These are phyloP conservation scores for Tyrannus savana DNA, from an alignment of 2,113 vertebrate species.

Conservation along the genomic window DNA sequence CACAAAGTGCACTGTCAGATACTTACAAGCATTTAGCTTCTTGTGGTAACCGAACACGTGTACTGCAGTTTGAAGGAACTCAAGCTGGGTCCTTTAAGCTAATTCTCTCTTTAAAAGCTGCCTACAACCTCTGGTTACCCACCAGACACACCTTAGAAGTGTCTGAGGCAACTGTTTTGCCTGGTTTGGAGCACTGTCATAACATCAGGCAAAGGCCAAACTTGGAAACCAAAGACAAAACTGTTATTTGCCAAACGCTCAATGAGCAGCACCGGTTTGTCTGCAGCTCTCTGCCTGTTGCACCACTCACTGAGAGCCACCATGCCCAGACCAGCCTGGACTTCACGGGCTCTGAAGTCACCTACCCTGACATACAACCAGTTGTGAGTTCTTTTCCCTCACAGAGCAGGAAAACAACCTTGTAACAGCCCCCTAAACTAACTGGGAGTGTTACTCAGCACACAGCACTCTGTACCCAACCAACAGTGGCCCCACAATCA, in stretches of 20 bases:
- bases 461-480: background rate
- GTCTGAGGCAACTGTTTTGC: background rate
- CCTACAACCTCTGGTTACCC: background rate
- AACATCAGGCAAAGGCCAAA: background rate
- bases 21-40: background rate
- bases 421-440: background rate
- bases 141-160: background rate
- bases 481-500: background rate
- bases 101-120: background rate
- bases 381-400: fast-evolving
- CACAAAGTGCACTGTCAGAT: background rate
- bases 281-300: background rate
- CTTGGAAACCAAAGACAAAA: background rate
- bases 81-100: background rate
- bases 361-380: background rate
- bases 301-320: fast-evolving
- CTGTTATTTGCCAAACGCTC: background rate
- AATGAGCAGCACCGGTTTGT: background rate
- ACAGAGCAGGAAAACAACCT: background rate
- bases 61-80: background rate
- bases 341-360: background rate
- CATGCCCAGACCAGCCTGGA: background rate
- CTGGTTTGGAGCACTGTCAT: background rate
- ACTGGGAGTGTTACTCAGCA: background rate
- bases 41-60: background rate